Evolutionary conservation across 2,888 invertebrate species (phyloP).

Genomic region (Heliconius hortense): DNA sequence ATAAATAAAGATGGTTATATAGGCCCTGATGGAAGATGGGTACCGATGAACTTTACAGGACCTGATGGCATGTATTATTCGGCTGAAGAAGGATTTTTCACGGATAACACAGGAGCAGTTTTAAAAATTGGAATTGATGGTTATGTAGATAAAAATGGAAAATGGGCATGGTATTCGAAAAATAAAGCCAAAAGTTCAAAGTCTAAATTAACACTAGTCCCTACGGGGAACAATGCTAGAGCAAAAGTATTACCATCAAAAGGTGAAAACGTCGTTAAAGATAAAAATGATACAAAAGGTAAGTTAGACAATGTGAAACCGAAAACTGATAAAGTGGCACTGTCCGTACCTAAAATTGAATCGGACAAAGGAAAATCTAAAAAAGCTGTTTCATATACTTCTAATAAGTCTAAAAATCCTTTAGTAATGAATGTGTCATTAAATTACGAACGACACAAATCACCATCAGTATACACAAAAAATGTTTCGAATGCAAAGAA

Average conservation of each 20-base stretch:
- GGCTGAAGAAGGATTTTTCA: conserved; percentile 68
- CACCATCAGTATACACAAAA: conserved; percentile 42
- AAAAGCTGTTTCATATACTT: conserved; percentile 47
- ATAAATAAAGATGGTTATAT: conserved; percentile 75
- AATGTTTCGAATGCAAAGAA: conserved; percentile 53
- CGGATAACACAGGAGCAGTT: conserved; percentile 55
- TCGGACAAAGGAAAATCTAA: conserved; percentile 46
- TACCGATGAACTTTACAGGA: conserved; percentile 69
- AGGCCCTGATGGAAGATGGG: conserved; percentile 72
- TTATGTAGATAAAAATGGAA: conserved; percentile 68
- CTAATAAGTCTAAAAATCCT: conserved; percentile 51
- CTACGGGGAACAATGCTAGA: conserved; percentile 46
- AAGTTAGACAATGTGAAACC: conserved; percentile 43
- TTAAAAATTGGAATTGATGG: conserved; percentile 72
- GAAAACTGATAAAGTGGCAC: conserved; percentile 46
- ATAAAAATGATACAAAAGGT: conserved; percentile 45
- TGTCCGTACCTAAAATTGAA: conserved; percentile 35
- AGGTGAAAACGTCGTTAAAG: conserved; percentile 36
- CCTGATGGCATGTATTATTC: conserved; percentile 71
- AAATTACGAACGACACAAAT: conserved; percentile 49
- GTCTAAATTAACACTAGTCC: conserved; percentile 51
- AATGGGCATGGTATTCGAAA: conserved; percentile 68
- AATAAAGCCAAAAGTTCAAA: conserved; percentile 49
- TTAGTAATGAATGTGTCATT: conserved; percentile 60
- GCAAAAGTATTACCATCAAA: conserved; percentile 39